Evolutionary conservation across 2,113 vertebrate species (phyloP).

Genomic region (Solenodon paradoxus): DNA sequence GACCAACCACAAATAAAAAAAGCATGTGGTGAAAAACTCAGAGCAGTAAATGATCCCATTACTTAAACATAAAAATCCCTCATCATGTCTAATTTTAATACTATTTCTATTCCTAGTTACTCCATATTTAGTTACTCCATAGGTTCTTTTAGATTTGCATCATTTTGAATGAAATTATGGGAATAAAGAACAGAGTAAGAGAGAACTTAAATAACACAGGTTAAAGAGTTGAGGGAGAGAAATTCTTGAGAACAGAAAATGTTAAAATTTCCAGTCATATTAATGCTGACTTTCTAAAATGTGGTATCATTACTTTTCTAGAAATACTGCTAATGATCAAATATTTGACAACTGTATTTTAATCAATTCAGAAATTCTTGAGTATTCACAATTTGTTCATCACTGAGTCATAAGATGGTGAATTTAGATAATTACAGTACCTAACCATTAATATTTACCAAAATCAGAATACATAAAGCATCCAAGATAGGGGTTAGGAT

Average conservation of each 20-base stretch:
- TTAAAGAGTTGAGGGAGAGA: neutral
- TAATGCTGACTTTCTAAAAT: neutral
- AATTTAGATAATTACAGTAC: neutral
- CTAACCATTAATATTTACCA: neutral
- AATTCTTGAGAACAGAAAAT: neutral
- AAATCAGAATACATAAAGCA: neutral
- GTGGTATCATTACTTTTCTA: conserved; percentile 25
- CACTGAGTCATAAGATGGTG: neutral
- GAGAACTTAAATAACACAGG: neutral
- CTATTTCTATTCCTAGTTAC: neutral
- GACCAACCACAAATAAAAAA: conserved; percentile 8
- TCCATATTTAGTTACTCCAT: neutral
- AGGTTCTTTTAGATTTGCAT: neutral
- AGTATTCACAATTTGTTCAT: neutral
- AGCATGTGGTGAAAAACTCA: neutral
- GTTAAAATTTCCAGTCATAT: neutral
- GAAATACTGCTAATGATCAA: neutral
- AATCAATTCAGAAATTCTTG: neutral
- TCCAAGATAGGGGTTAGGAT: neutral
- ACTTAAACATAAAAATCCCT: neutral
- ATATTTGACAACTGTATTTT: conserved; percentile 5
- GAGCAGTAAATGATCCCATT: neutral
- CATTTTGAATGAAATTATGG: neutral
- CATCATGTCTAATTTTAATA: neutral
- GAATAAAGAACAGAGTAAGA: neutral